Base-by-base conservation (phyloP, 2,888 invertebrate genomes). In the Habroteleia sp. region DNA sequence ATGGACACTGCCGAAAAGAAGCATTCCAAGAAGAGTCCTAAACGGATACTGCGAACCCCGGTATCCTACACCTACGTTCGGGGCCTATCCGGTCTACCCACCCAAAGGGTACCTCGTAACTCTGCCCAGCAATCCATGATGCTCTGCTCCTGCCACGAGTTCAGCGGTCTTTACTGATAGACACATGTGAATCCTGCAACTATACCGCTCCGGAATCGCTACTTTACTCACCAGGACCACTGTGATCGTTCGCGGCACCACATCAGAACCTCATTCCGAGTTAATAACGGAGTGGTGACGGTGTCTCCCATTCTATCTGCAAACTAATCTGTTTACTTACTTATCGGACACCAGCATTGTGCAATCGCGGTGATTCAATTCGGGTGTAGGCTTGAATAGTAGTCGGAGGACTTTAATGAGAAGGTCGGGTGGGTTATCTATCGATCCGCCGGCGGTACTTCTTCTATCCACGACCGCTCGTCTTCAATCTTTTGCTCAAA, bases 41-140 rank as follows among this genome's bases (percentile, higher is more conserved):
- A 94, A 84, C 91, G 93, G 80, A 95, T 96, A 74, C 90, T 95
- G 4, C 91, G 96, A 29, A 91, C 94, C 48, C 95, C 95, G 0
- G 93, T 95, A 6, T 91, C 93, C 0, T 95, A 95, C 87, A 94
- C 94, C 4, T 96, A 95, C 87, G 93, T 94, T 1, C 93, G 93
- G 77, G 95, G 95, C 39, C 91, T 95, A 76, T 95, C 95, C 4
- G 95, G 95, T 5, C 89, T 95, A 56, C 95, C 95, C 3, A 95
- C 95, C 0, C 95, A 95, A 85, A 91, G 95, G 83, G 93, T 95
- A 13, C 95, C 95, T 0, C 91, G 93, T 74, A 91, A 88, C 63
- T 77, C 83, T 37, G 80, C 83, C 11, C 84, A 85, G 33, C 80
- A 82, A 31, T 50, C 76, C 20, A 52, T 74, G 29, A 75, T 81